These are phyloP conservation scores for Dendrolimus houi DNA, from an alignment of 2,888 invertebrate species.

Conservation along the genomic window DNA sequence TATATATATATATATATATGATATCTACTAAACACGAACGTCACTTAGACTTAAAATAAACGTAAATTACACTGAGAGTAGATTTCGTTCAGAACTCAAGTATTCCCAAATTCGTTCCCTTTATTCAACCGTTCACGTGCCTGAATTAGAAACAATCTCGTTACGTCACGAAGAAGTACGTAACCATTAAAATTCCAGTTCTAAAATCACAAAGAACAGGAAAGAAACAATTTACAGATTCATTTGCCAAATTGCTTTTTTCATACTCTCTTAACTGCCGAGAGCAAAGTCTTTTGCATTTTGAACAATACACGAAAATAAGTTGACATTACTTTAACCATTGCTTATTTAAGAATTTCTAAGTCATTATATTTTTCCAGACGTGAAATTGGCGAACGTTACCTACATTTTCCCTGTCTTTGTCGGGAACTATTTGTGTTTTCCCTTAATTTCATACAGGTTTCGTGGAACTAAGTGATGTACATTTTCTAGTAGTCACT, in stretches of 20 bases:
- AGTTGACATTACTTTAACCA: not conserved
- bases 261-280: conserved; percentile 1
- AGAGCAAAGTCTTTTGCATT: not conserved
- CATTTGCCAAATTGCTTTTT: conserved; percentile 23
- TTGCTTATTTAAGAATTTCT: not conserved
- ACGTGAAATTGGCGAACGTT: not conserved
- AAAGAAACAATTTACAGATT: conserved; percentile 21
- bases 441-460: not conserved
- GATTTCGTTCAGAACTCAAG: not conserved
- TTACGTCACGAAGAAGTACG: not conserved
- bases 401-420: not conserved
- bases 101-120: not conserved
- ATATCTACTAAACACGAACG: too few species aligned
- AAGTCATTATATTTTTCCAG: not conserved
- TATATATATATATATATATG: too few species aligned
- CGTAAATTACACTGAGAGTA: not conserved
- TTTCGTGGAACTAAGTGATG: too few species aligned
- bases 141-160: conserved; percentile 1
- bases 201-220: conserved; percentile 17
- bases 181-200: conserved; percentile 14
- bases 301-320: not conserved
- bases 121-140: not conserved
- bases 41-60: too few species aligned
- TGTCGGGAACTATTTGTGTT: not conserved
- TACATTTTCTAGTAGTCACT: too few species aligned